Percentiles rank a stretch among this genome's conserved stretches.
These are phyloP conservation scores for Lydus trimaculatus DNA, from an alignment of 2,888 invertebrate genomes.

Conservation along the genomic window DNA sequence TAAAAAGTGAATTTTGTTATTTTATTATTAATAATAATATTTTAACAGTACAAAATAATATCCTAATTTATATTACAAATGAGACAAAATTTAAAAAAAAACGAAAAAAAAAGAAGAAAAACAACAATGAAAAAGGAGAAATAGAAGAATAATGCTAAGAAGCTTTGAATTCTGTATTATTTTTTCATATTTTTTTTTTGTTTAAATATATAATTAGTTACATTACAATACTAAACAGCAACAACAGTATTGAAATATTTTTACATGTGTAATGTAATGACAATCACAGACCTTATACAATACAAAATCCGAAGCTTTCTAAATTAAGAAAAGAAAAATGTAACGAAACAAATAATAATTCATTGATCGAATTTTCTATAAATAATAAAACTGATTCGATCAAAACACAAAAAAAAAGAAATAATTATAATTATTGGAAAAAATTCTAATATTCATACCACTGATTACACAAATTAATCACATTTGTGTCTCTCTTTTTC, in stretches of 20 bases:
- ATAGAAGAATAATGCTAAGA: slow-evolving; percentile 30
- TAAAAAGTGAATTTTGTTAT: slow-evolving; percentile 19
- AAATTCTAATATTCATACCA: slow-evolving; percentile 3
- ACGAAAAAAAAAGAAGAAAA: slow-evolving; percentile 14
- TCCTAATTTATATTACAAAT: slow-evolving; percentile 28
- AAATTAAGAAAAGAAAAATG: slow-evolving; percentile 26
- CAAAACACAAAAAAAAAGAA: not conserved
- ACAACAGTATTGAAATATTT: slow-evolving; percentile 56
- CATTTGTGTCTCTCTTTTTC: not conserved
- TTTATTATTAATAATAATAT: slow-evolving; percentile 22
- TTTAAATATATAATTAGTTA: slow-evolving; percentile 34
- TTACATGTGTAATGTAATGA: slow-evolving; percentile 48
- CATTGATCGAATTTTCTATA: not conserved
- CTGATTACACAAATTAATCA: not conserved
- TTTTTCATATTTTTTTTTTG: slow-evolving; percentile 25
- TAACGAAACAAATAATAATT: slow-evolving; percentile 8
- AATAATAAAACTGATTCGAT: not conserved
- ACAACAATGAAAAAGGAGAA: slow-evolving; percentile 8
- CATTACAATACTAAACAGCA: slow-evolving; percentile 55
- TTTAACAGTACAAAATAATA: slow-evolving; percentile 33
- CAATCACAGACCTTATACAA: slow-evolving; percentile 55
- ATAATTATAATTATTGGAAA: not conserved
- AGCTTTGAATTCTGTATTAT: slow-evolving; percentile 57
- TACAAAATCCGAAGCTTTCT: slow-evolving; percentile 53
- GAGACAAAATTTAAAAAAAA: slow-evolving; percentile 14